These are phyloP conservation scores for Dolichopus griseipennis DNA, from an alignment of 2,888 invertebrate species.

Conservation along the genomic window DNA sequence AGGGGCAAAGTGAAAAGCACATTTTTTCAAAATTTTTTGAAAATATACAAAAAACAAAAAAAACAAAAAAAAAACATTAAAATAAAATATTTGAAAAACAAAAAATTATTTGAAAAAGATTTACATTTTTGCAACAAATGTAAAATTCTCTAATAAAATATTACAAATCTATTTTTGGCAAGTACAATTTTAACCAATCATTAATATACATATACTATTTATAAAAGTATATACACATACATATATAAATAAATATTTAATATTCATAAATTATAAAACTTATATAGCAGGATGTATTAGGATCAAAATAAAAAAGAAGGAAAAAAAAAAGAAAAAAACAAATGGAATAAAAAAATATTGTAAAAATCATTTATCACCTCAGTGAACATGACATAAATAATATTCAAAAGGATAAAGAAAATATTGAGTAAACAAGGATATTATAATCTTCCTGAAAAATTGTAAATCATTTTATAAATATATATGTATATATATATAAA, in stretches of 20 bases:
- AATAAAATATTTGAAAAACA: too few species aligned
- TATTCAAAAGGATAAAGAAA: conserved; percentile 4
- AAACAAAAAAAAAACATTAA: too few species aligned
- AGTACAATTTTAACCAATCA: not conserved
- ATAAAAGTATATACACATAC: not conserved
- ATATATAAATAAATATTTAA: not conserved
- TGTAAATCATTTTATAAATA: not conserved
- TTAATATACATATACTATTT: too few species aligned
- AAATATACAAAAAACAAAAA: too few species aligned
- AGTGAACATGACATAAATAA: conserved; percentile 4
- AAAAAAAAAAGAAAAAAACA: not conserved
- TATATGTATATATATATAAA: not conserved
- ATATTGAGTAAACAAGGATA: conserved; percentile 6
- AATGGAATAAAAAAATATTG: not conserved
- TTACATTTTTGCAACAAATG: too few species aligned
- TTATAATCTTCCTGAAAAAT: not conserved
- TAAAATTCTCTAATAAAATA: too few species aligned
- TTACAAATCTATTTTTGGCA: not conserved
- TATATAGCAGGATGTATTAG: too few species aligned
- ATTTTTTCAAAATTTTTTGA: too few species aligned
- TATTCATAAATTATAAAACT: not conserved
- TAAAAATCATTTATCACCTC: conserved; percentile 4
- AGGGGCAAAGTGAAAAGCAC: too few species aligned
- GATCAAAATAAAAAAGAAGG: not conserved
- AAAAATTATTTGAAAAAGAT: too few species aligned